Conservation (phyloP, 2,888 invertebrate genomes). For the Girardia tigrina region DNA sequence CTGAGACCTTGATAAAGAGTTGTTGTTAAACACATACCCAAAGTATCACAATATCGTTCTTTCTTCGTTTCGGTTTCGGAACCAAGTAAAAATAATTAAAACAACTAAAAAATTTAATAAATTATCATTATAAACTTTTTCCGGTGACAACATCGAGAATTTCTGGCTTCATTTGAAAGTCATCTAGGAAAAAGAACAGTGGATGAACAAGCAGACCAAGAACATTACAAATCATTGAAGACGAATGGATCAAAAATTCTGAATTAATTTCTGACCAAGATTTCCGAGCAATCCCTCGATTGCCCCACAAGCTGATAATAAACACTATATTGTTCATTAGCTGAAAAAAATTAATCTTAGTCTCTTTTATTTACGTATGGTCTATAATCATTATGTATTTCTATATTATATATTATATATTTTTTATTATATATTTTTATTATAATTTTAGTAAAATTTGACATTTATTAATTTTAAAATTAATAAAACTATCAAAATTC, state of each 20-base stretch:
- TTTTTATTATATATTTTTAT: no score
- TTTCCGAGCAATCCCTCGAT: slow-evolving; percentile 60
- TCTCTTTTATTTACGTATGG: no score
- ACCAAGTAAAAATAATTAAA: slow-evolving; percentile 34
- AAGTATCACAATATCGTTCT: slow-evolving; percentile 83
- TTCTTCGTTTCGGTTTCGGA: slow-evolving; percentile 61
- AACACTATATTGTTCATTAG: slow-evolving; percentile 79
- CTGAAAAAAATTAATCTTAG: no score
- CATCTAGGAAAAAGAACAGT: slow-evolving; percentile 77
- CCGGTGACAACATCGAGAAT: slow-evolving; percentile 37
- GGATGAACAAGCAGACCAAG: slow-evolving; percentile 9
- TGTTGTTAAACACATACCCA: slow-evolving; percentile 95
- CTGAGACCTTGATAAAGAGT: slow-evolving; percentile 90
- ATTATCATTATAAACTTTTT: slow-evolving; percentile 33
- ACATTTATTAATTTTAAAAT: no score
- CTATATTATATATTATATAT: no score
- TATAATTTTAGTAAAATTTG: no score
- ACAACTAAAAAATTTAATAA: neutral
- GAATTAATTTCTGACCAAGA: slow-evolving; percentile 4
- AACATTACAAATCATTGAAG: slow-evolving; percentile 18
- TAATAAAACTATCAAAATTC: no score
- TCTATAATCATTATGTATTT: no score
- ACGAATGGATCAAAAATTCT: neutral
- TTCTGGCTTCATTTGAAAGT: slow-evolving; percentile 78
- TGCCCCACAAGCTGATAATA: slow-evolving; percentile 83